These are phyloP conservation scores for Rambutsinella grinnellia DNA, from an alignment of 2,888 invertebrate genomes.

Conservation along the genomic window DNA sequence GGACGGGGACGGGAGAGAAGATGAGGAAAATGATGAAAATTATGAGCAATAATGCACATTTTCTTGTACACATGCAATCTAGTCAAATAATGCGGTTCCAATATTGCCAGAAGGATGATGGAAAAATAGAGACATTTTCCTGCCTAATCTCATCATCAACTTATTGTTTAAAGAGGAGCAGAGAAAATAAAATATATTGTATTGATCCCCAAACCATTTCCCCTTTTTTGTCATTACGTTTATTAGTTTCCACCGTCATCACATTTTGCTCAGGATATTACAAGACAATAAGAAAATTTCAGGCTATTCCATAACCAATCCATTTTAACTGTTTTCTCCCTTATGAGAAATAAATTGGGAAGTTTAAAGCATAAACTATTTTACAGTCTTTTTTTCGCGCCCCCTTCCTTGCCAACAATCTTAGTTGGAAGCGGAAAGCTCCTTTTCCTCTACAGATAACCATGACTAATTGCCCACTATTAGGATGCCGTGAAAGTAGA, in stretches of 20 bases:
- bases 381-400: too few species aligned
- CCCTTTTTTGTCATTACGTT: not conserved
- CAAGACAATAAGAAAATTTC: too few species aligned
- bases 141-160: not conserved
- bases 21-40: constrained; percentile 16
- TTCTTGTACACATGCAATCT: constrained; percentile 5
- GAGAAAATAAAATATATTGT: not conserved
- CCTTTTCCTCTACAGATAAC: too few species aligned
- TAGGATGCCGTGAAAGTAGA: too few species aligned
- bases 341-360: too few species aligned
- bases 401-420: too few species aligned
- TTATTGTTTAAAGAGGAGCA: not conserved
- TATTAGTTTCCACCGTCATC: not conserved
- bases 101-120: not conserved
- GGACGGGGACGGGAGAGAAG: not conserved
- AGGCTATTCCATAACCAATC: too few species aligned
- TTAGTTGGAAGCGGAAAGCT: too few species aligned
- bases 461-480: too few species aligned
- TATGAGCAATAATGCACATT: constrained; percentile 27
- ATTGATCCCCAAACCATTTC: not conserved
- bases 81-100: constrained; percentile 11
- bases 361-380: too few species aligned
- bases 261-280: too few species aligned
- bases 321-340: too few species aligned
- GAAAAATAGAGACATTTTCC: constrained; percentile 3